Conservation (phyloP, 1,140 invertebrate species). For the Hyles vespertilio region DNA sequence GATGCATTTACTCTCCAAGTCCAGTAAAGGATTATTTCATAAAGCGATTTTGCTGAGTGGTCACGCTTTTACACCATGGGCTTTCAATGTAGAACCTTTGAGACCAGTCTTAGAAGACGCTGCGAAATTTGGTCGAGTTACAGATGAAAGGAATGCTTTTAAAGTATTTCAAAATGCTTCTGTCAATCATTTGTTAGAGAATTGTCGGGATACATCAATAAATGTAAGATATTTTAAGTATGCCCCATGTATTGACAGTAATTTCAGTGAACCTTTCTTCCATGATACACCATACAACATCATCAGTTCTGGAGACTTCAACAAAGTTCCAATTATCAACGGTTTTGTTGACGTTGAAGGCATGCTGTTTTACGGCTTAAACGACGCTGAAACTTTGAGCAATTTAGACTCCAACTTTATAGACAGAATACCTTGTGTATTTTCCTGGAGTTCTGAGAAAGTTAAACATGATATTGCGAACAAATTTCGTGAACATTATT, state of each 20-base stretch:
- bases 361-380: slow-evolving; percentile 46
- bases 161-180: slow-evolving; percentile 36
- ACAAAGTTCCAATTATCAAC: slow-evolving; percentile 53
- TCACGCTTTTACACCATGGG: slow-evolving; percentile 50
- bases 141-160: slow-evolving; percentile 40
- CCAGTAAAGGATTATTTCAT: slow-evolving; percentile 50
- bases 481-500: slow-evolving; percentile 42
- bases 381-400: slow-evolving; percentile 31
- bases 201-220: slow-evolving; percentile 36
- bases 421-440: slow-evolving; percentile 48
- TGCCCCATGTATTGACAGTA: slow-evolving; percentile 46
- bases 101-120: slow-evolving; percentile 43
- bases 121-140: slow-evolving; percentile 34
- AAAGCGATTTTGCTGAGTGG: slow-evolving; percentile 53
- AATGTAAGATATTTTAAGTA: slow-evolving; percentile 53
- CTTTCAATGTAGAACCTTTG: slow-evolving; percentile 45
- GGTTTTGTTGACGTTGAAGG: slow-evolving; percentile 53
- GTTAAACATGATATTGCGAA: slow-evolving; percentile 34
- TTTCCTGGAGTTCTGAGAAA: slow-evolving; percentile 42
- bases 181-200: slow-evolving; percentile 29
- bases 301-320: slow-evolving; percentile 47
- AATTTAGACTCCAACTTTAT: slow-evolving; percentile 46
- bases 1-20: slow-evolving; percentile 50
- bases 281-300: slow-evolving; percentile 45
- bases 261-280: slow-evolving; percentile 44